These are phyloP conservation scores for Bubalus kerabau DNA, from an alignment of 2,113 vertebrate species.

Conservation along the genomic window DNA sequence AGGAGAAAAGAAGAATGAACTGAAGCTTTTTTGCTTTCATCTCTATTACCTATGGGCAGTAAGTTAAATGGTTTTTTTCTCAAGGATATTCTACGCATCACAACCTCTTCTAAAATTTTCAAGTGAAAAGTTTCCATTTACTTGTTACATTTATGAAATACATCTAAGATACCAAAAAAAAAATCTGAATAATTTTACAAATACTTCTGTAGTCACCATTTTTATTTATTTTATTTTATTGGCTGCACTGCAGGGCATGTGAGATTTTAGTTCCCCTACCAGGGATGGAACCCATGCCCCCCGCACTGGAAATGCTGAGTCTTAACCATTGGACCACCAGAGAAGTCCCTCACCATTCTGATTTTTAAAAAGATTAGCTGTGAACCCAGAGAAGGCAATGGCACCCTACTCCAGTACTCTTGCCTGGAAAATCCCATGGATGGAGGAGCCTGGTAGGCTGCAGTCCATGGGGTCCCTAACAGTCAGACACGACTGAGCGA, in stretches of 20 bases:
- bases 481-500: background rate
- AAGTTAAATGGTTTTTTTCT: background rate
- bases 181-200: background rate
- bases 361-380: background rate
- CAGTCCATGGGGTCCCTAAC: rapidly evolving
- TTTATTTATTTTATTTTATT: background rate
- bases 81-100: background rate
- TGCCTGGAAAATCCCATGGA: background rate
- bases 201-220: background rate
- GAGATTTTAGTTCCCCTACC: background rate
- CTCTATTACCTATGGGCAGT: background rate
- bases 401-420: background rate
- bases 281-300: background rate
- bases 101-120: background rate
- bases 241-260: background rate
- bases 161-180: background rate
- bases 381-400: background rate
- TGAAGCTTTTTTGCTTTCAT: background rate
- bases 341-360: background rate
- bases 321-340: background rate
- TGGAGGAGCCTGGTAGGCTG: background rate
- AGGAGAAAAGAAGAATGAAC: background rate
- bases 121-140: background rate
- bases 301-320: background rate
- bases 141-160: background rate